A percentile compares a stretch with the other conserved stretches of the same genome.
Conservation (phyloP, 2,888 invertebrate genomes). For the Anticlea derivata region DNA sequence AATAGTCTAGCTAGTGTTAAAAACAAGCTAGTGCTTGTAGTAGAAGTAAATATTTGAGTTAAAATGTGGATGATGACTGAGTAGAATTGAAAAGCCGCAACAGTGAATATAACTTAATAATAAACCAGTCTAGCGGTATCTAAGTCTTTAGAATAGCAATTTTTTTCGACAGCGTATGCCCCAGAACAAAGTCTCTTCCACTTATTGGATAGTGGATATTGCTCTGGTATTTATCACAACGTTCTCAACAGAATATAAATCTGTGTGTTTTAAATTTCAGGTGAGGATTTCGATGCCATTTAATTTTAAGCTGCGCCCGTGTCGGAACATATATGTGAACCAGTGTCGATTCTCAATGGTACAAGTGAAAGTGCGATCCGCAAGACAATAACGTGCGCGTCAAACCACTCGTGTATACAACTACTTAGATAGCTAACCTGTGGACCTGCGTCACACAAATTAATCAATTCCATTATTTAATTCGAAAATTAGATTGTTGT, state of each 20-base stretch:
- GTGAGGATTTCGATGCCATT: constrained; percentile 81
- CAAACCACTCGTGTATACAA: constrained; percentile 40
- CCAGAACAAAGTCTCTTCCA: too few relatives aligned
- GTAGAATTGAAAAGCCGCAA: too few relatives aligned
- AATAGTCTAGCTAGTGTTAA: too few relatives aligned
- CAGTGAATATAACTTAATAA: too few relatives aligned
- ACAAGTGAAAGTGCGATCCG: constrained; percentile 47
- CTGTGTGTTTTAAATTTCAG: constrained; percentile 53
- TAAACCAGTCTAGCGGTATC: too few relatives aligned
- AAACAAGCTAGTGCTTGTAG: too few relatives aligned
- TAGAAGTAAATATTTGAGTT: too few relatives aligned
- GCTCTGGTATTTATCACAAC: too few relatives aligned
- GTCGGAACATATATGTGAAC: constrained; percentile 66
- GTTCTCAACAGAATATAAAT: neutral
- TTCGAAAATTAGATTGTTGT: constrained; percentile 70
- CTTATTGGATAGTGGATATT: too few relatives aligned
- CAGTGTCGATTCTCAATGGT: constrained; percentile 54
- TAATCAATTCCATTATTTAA: constrained; percentile 79
- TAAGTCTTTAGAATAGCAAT: too few relatives aligned
- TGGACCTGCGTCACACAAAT: constrained; percentile 59
- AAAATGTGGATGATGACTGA: too few relatives aligned
- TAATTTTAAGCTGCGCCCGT: constrained; percentile 76
- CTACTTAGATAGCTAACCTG: constrained; percentile 58
- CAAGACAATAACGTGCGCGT: constrained; percentile 44
- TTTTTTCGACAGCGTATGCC: too few relatives aligned